Conservation (phyloP, 1,140 invertebrate genomes). For the Camponotus floridanus region DNA sequence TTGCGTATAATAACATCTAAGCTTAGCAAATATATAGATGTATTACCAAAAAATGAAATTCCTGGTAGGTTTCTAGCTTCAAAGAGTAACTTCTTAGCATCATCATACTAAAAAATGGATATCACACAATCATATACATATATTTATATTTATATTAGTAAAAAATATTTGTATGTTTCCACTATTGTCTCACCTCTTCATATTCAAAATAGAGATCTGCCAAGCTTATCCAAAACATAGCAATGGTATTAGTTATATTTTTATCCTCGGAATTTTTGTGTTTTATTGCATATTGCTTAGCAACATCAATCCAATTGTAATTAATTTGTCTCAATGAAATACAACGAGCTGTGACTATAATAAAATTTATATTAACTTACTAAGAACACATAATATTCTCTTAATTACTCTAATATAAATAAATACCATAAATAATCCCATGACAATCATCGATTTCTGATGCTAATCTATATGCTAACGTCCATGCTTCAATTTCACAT, state of each 20-base stretch:
- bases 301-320: conserved; percentile 77
- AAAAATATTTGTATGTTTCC: conserved; percentile 7
- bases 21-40: conserved; percentile 71
- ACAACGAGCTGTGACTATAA: conserved; percentile 78
- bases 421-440: conserved; percentile 75
- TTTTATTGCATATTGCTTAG: conserved; percentile 65
- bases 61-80: conserved; percentile 70
- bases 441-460: conserved; percentile 67
- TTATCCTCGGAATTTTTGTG: conserved; percentile 70
- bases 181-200: conserved; percentile 68
- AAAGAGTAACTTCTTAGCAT: conserved; percentile 76
- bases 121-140: not conserved
- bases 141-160: conserved; percentile 38
- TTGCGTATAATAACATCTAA: conserved; percentile 75
- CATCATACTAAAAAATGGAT: conserved; percentile 64
- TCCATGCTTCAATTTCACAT: conserved; percentile 77
- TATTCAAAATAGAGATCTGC: conserved; percentile 82
- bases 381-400: not conserved
- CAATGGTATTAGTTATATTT: conserved; percentile 66
- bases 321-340: conserved; percentile 78
- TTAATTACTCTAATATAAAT: conserved; percentile 9
- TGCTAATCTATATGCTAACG: conserved; percentile 75
- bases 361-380: conserved; percentile 21
- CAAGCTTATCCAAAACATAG: conserved; percentile 79
- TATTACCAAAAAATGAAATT: conserved; percentile 67